phyloP scores from a whole-genome alignment of 2,888 invertebrate genomes.

The Tethea ocularis region DNA sequence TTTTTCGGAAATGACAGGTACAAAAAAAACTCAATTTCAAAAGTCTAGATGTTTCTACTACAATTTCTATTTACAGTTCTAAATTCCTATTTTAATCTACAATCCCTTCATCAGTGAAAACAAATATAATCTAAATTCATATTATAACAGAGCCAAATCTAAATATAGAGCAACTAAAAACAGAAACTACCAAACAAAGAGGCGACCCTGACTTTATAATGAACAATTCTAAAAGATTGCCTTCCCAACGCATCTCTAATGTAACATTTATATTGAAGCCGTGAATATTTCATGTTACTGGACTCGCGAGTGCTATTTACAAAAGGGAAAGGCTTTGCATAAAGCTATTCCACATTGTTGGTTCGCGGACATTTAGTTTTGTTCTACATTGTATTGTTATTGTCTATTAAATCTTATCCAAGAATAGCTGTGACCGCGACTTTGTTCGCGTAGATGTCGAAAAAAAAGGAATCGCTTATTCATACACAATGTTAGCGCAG shows the following conservation, averaged over 20 bases:
- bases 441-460: no score
- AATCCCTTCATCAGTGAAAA: neutral
- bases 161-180: neutral
- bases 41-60: no score
- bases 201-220: constrained; percentile 11
- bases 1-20: no score
- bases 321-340: constrained; percentile 18
- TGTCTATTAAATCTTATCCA: neutral
- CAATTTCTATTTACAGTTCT: no score
- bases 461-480: no score
- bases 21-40: no score
- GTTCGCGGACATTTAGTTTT: neutral
- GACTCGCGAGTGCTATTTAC: constrained; percentile 28
- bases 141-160: neutral
- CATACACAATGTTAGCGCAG: no score
- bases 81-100: no score
- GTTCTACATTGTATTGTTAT: neutral
- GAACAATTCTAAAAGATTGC: constrained; percentile 38
- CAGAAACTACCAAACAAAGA: neutral
- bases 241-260: constrained; percentile 10
- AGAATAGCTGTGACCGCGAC: no score
- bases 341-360: constrained; percentile 16
- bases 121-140: neutral
- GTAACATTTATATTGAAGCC: constrained; percentile 14
- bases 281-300: constrained; percentile 19